phyloP scores from a whole-genome alignment of 2,888 invertebrate genomes.

The Acrobasis suavella region DNA sequence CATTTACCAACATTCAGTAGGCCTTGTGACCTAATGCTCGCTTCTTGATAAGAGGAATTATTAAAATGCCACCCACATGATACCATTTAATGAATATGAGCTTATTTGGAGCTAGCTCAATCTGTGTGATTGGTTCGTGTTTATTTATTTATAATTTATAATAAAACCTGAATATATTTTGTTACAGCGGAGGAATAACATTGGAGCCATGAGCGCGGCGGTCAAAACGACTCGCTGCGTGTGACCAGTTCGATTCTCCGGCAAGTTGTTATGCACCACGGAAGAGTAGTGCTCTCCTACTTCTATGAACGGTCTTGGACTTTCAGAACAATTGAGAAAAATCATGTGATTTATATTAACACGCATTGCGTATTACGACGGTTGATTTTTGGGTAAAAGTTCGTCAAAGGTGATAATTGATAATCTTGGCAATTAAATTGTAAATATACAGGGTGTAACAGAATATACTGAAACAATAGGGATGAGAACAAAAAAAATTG shows the following conservation, averaged over 20 bases:
- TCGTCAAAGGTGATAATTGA: too few relatives aligned
- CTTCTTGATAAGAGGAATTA: too few relatives aligned
- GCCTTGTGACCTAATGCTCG: too few relatives aligned
- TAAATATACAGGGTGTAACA: neutral
- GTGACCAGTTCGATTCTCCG: constrained; percentile 2
- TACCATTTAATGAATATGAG: too few relatives aligned
- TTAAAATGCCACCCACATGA: too few relatives aligned
- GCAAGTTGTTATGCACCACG: constrained; percentile 3
- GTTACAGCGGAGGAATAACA: constrained; percentile 22
- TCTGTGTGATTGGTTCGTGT: too few relatives aligned
- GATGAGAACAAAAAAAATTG: too few relatives aligned
- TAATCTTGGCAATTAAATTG: neutral
- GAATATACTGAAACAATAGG: too few relatives aligned
- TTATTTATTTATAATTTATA: too few relatives aligned
- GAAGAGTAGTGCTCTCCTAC: neutral
- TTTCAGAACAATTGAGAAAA: neutral
- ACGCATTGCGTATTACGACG: neutral
- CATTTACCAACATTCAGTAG: too few relatives aligned
- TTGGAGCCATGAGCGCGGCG: constrained; percentile 8
- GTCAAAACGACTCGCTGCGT: neutral
- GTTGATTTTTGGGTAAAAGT: neutral
- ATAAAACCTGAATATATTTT: neutral
- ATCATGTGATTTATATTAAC: neutral
- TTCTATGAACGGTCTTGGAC: neutral
- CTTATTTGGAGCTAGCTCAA: too few relatives aligned